These are phyloP conservation scores for Momotus momota DNA, from an alignment of 2,797 vertebrate species.

Conservation along the genomic window DNA sequence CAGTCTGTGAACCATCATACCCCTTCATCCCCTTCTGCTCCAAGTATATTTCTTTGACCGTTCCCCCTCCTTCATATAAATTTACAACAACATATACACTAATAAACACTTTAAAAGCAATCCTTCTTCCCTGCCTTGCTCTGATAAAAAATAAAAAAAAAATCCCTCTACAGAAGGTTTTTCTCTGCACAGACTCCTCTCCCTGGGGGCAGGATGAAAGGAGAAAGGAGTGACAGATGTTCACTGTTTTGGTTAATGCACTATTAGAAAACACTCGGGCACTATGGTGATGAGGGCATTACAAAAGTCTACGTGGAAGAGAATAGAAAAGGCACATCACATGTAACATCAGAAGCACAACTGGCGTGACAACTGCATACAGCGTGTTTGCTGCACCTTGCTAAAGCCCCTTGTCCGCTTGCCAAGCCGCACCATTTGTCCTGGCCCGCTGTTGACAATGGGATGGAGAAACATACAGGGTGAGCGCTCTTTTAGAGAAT, in stretches of 20 bases:
- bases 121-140: background rate
- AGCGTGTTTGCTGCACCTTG: background rate
- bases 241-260: background rate
- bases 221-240: background rate
- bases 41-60: background rate
- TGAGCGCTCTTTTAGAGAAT: constrained; percentile 42
- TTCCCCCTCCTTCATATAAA: background rate
- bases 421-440: constrained; percentile 36
- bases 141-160: background rate
- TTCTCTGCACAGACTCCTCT: background rate
- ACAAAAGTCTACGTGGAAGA: background rate
- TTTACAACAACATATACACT: background rate
- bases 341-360: background rate
- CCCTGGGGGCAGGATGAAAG: background rate
- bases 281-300: background rate
- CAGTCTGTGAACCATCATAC: background rate
- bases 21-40: background rate
- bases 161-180: background rate
- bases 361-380: background rate
- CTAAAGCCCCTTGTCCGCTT: background rate
- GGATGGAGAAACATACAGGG: constrained; percentile 26
- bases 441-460: background rate
- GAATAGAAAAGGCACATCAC: background rate
- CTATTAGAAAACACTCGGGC: background rate
- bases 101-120: background rate